Base-by-base conservation (phyloP, 2,888 invertebrate genomes). In the Acrocera orbiculus region DNA sequence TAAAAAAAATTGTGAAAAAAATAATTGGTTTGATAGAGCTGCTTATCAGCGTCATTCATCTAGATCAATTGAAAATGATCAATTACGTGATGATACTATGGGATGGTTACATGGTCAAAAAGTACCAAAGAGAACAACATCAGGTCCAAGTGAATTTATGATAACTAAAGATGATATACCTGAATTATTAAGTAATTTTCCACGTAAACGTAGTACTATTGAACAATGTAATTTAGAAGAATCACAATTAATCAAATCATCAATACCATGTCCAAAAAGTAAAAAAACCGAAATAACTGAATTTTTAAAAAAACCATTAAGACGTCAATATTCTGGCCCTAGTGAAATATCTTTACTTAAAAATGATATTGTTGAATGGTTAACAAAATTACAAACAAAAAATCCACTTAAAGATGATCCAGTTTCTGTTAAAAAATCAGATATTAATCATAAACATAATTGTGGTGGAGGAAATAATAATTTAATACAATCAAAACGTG, bases 1-100 rank as follows among this genome's bases (percentile, higher is more conserved):
- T 16, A 37, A 41, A 15, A 42, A 43, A 24, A 41, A 45, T 13
- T 38, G 36, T 16, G 42, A 47, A 29, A 47, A 41, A 30, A 45
- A 49, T 4, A 59, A 61, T 38, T 58, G 54, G 54, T 58, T 61
- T 32, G 58, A 60, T 45, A 52, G 61, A 3, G 51, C 53, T 33
- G 58, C 59, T 10, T 56, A 54, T 16, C 60, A 59, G 37, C 49
- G 61, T 22, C 59, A 58, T 41, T 61, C 61, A 2, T 58, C 61
- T 0, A 51, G 61, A 6, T 60, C 60, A 4, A 60, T 59, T 1
- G 59, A 60, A 36, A 56, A 58, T 5, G 57, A 58, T 1, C 49
- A 53, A 8, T 53, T 58, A 7, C 51, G 58, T 0, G 57, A 59
- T 5, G 58, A 58, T 39, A 56, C 57, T 4, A 53, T 54, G 16